These are phyloP conservation scores for Amphipoea lucens DNA, from an alignment of 2,888 invertebrate species.

Conservation along the genomic window DNA sequence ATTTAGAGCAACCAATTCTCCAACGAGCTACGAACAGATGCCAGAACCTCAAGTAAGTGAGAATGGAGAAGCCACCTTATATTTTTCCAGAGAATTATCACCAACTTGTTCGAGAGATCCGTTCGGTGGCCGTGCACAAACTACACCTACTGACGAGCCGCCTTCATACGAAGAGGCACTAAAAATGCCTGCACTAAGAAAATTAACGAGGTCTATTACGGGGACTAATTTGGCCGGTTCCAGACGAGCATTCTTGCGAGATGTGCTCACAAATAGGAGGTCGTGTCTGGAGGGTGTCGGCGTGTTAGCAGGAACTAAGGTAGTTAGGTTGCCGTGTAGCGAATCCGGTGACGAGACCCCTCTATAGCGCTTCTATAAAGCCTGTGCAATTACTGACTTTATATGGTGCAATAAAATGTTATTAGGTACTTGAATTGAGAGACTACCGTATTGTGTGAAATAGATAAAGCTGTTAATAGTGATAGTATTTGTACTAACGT, in stretches of 20 bases:
- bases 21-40: constrained; percentile 82
- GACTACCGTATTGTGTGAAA: constrained; percentile 56
- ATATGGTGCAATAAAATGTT: constrained; percentile 84
- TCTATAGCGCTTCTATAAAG: constrained; percentile 81
- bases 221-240: constrained; percentile 89
- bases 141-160: constrained; percentile 90
- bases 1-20: constrained; percentile 76
- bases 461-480: constrained; percentile 66
- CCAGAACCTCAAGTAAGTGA: constrained; percentile 78
- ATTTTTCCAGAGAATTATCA: constrained; percentile 85
- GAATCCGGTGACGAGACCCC: constrained; percentile 87
- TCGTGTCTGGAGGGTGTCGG: constrained; percentile 88
- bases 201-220: constrained; percentile 91
- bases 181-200: constrained; percentile 90
- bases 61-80: constrained; percentile 79
- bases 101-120: constrained; percentile 91
- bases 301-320: constrained; percentile 84
- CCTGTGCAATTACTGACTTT: constrained; percentile 77
- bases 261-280: constrained; percentile 87
- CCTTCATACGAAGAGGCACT: constrained; percentile 92
- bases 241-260: constrained; percentile 87
- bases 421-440: constrained; percentile 58
- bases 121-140: constrained; percentile 90
- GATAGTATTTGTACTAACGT: constrained; percentile 70
- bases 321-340: constrained; percentile 83